Percentiles rank a stretch among this genome's conserved stretches.
Conservation (phyloP, 2,113 vertebrate genomes). For the Apteryx owenii region DNA sequence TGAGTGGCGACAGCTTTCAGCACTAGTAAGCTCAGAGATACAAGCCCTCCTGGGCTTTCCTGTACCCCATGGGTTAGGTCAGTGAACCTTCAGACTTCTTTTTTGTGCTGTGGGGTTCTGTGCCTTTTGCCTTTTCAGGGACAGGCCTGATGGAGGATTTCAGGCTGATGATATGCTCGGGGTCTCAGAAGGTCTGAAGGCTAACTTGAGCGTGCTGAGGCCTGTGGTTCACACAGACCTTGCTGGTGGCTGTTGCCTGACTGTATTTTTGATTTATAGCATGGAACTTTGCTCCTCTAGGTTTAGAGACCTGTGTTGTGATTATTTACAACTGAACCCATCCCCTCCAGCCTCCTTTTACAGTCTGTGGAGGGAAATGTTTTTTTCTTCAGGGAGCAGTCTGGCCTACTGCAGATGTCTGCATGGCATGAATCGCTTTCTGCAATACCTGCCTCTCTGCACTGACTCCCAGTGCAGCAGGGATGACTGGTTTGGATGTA, state of each 20-base stretch:
- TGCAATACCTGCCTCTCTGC: background rate
- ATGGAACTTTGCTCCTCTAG: background rate
- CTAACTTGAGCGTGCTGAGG: background rate
- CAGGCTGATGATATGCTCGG: background rate
- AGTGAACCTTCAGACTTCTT: background rate
- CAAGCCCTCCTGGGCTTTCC: background rate
- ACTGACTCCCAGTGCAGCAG: background rate
- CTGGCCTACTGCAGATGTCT: background rate
- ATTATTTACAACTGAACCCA: background rate
- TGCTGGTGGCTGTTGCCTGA: background rate
- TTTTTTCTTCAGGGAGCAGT: background rate
- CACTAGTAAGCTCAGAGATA: background rate
- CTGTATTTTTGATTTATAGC: background rate
- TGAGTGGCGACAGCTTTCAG: conserved; percentile 7
- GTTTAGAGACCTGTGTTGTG: background rate
- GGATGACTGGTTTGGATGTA: background rate
- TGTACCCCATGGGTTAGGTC: background rate
- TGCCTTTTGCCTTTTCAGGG: background rate
- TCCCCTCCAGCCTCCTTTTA: background rate
- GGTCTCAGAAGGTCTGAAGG: background rate
- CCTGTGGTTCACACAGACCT: background rate
- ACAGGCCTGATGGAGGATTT: background rate
- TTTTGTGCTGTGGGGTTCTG: background rate
- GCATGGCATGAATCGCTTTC: background rate
- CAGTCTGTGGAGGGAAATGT: background rate